Base-by-base conservation (phyloP, 2,113 vertebrate species). In the Psilopsiagon aurifrons region DNA sequence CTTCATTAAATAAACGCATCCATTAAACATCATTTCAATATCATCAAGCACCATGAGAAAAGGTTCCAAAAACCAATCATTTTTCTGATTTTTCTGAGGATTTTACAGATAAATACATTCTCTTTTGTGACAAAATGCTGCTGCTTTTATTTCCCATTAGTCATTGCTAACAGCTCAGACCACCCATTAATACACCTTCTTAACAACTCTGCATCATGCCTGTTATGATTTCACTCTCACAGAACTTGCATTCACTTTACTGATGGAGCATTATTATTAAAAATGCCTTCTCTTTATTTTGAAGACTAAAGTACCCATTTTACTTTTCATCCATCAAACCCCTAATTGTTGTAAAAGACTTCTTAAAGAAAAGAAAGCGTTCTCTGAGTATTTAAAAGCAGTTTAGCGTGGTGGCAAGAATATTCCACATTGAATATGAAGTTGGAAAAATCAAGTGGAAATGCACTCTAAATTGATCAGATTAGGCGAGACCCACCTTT, bases 281-380 rank as follows among this genome's bases (percentile, higher is more conserved):
- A 70, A 94, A 82, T 46, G 75, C 44, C 83, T 96, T 94, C 55
- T 62, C 73, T 90, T 94, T 79, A 86, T 92, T 92, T 71, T 90
- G 51, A 52, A 74, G 10, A 75, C 90, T 83, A 92, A 97, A 89
- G 66, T 95, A 95, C 54, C 64, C 51, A 46, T 91, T 96, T 87
- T 63, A 76, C n/a, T 86, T 29, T 2, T 41, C 24, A 25, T 44
- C 13, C 54, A 82, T 91, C 71, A 85, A 92, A 60, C 2, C 37
- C 20, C 37, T 80, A 79, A 57, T 41, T 73, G 28, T 33, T 51
- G 55, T 33, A 91, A 87, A 91, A 94, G 49, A 81, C 5, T 10
- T 55, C 90, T 69, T 47, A 44, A 66, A 86, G 46, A 59, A 74
- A 91, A 52, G 90, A 91, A 37, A 44, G 28, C 7, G 13, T 81